phyloP scores from a whole-genome alignment of 1,140 invertebrate species.

The Nautilus pompilius region DNA sequence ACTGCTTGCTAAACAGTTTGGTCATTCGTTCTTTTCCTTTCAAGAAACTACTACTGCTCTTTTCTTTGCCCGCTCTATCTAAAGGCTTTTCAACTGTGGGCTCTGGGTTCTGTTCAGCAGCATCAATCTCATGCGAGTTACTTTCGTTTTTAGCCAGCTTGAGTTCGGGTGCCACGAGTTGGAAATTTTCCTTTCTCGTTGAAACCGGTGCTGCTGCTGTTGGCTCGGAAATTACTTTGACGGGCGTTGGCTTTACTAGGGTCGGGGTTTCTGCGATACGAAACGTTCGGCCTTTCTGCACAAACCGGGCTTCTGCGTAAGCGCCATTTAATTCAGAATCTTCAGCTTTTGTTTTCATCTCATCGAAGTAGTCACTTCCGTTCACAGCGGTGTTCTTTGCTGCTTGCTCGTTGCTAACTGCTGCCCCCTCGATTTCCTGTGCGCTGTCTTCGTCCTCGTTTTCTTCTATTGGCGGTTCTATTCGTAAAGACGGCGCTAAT shows the following conservation, averaged over 20 bases:
- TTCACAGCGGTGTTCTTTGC: neutral
- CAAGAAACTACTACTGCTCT: too few species aligned
- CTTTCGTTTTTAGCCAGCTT: too few species aligned
- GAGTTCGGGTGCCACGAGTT: too few species aligned
- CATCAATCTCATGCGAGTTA: neutral
- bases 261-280: neutral
- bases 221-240: too few species aligned
- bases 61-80: neutral
- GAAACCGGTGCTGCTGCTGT: too few species aligned
- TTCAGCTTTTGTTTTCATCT: neutral
- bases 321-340: neutral
- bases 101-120: neutral
- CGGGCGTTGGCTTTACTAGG: neutral
- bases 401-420: neutral
- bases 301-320: neutral
- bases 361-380: neutral
- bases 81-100: neutral
- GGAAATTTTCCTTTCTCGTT: too few species aligned
- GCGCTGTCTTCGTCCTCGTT: neutral
- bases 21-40: conserved; percentile 1
- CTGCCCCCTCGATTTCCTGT: neutral
- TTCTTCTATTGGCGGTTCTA: neutral
- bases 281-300: neutral
- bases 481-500: neutral
- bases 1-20: neutral